Evolutionary conservation across 2,797 vertebrate genomes (phyloP).

Genomic region (Sebastes taczanowskii): DNA sequence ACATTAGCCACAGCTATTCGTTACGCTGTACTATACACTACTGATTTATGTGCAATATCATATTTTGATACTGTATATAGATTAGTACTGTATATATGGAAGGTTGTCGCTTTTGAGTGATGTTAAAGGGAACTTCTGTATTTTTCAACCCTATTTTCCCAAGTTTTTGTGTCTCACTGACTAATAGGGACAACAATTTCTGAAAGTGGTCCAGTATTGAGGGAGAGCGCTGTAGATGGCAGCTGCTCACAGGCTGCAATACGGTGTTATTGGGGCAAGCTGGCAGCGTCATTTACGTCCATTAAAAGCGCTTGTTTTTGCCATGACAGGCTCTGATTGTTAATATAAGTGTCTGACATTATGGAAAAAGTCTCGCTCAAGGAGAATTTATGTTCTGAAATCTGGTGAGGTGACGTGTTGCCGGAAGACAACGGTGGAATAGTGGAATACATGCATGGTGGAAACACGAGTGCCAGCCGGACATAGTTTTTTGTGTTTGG

Average conservation of each 20-base stretch:
- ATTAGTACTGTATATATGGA: neutral
- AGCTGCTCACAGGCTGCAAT: neutral
- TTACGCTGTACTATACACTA: neutral
- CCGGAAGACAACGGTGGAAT: no score
- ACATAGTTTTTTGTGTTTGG: no score
- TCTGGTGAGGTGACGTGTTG: no score
- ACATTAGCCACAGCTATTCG: neutral
- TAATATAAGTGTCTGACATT: no score
- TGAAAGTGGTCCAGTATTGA: neutral
- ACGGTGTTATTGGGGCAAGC: no score
- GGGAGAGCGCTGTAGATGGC: neutral
- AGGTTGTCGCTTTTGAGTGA: neutral
- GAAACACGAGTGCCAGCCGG: no score
- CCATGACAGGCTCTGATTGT: no score
- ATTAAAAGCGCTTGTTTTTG: no score
- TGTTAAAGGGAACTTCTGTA: neutral
- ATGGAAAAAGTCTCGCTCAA: no score
- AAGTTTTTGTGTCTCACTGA: neutral
- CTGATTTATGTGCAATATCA: neutral
- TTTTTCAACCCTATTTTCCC: neutral
- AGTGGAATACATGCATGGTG: no score
- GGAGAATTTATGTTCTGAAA: no score
- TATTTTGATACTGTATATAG: neutral
- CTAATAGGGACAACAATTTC: neutral
- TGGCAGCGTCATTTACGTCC: no score